Percentiles rank a stretch among this genome's conserved stretches.
Evolutionary conservation across 2,888 invertebrate genomes (phyloP).

Genomic region (Muschampia plurimacula): DNA sequence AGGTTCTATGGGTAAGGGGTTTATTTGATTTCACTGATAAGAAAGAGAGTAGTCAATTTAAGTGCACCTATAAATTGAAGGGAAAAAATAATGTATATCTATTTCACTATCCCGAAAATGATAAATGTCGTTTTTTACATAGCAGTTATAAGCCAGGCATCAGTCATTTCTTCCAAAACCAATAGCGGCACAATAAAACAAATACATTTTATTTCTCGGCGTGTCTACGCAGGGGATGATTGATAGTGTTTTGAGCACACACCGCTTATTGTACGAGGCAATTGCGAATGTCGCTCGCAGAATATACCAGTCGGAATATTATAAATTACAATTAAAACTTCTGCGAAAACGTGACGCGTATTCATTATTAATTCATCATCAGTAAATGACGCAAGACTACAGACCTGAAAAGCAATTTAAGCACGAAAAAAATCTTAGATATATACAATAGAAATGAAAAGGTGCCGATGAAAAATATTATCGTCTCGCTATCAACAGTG

Average conservation of each 20-base stretch:
- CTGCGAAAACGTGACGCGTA: slow-evolving; percentile 6
- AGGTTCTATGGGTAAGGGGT: slow-evolving; percentile 23
- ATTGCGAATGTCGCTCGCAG: slow-evolving; percentile 58
- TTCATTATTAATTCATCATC: not conserved
- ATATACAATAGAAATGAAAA: slow-evolving; percentile 51
- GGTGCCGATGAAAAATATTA: slow-evolving; percentile 56
- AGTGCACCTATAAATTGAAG: slow-evolving; percentile 17
- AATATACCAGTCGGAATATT: slow-evolving; percentile 53
- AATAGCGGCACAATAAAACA: slow-evolving; percentile 75
- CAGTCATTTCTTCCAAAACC: slow-evolving; percentile 71
- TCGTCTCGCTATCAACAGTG: slow-evolving; percentile 56
- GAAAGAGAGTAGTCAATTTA: slow-evolving; percentile 13
- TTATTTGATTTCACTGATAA: slow-evolving; percentile 31
- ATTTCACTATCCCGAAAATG: slow-evolving; percentile 16
- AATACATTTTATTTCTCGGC: slow-evolving; percentile 77
- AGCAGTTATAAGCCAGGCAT: slow-evolving; percentile 54
- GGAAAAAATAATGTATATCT: slow-evolving; percentile 15
- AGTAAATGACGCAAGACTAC: not conserved
- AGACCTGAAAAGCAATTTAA: slow-evolving; percentile 33
- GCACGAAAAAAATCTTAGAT: slow-evolving; percentile 29
- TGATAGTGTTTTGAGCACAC: slow-evolving; percentile 80
- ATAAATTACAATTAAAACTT: slow-evolving; percentile 37
- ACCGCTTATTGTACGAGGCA: slow-evolving; percentile 70
- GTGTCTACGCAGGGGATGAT: slow-evolving; percentile 75
- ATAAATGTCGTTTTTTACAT: slow-evolving; percentile 31